Conservation (phyloP, 2,113 vertebrate genomes). For the Cryptomyrus ogoouensis region DNA sequence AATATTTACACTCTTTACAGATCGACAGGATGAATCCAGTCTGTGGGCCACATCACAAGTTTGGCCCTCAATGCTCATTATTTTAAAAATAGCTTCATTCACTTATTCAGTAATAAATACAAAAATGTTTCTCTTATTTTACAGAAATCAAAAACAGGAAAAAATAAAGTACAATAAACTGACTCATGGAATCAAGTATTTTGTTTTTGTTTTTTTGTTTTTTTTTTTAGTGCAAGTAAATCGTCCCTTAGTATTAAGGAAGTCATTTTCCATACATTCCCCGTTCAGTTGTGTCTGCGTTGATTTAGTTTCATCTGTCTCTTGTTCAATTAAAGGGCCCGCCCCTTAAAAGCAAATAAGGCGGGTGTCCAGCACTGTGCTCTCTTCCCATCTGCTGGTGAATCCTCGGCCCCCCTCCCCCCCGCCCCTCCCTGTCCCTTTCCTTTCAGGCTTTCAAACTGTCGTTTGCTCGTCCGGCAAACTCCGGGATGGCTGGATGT, state of each 20-base stretch:
- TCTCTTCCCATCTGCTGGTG: slow-evolving; percentile 73
- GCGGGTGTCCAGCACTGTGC: slow-evolving; percentile 75
- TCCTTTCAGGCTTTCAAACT: neutral
- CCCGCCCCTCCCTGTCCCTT: neutral
- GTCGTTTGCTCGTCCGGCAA: neutral
- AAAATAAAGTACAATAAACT: slow-evolving; percentile 96
- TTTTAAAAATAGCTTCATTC: slow-evolving; percentile 94
- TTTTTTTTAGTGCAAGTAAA: slow-evolving; percentile 98
- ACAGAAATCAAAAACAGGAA: slow-evolving; percentile 93
- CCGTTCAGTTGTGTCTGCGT: slow-evolving; percentile 99
- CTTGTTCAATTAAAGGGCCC: slow-evolving; percentile 70
- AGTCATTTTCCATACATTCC: slow-evolving; percentile 98
- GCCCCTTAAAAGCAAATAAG: slow-evolving; percentile 77
- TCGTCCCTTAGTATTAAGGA: slow-evolving; percentile 94
- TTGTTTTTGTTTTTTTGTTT: slow-evolving; percentile 41
- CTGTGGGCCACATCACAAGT: slow-evolving; percentile 90
- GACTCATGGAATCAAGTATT: slow-evolving; percentile 99
- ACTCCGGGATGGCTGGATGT: neutral
- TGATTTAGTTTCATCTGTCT: slow-evolving; percentile 14
- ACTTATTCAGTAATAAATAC: slow-evolving; percentile 99
- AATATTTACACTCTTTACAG: slow-evolving; percentile 98
- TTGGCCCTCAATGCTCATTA: slow-evolving; percentile 72
- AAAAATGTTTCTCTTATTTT: slow-evolving; percentile 98
- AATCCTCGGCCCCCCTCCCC: slow-evolving; percentile 58
- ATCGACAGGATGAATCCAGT: slow-evolving; percentile 96